These are phyloP conservation scores for Troglohyphantes excavatus DNA, from an alignment of 2,888 invertebrate genomes.

Conservation along the genomic window DNA sequence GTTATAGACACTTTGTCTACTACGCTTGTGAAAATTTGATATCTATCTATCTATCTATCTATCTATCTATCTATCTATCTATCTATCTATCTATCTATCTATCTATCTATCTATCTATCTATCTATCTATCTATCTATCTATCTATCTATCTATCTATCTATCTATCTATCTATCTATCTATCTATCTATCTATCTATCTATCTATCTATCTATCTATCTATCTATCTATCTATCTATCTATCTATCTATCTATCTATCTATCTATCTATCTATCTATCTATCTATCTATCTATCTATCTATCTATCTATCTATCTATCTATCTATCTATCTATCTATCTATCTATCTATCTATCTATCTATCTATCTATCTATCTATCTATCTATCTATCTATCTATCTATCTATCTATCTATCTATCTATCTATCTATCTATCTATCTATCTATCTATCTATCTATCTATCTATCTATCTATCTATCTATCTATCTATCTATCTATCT, in stretches of 20 bases:
- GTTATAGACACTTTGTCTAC: no score
- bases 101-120: constrained; percentile 22
- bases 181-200: constrained; percentile 17
- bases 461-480: not conserved
- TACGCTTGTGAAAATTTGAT: not conserved
- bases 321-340: not conserved
- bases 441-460: not conserved
- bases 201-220: constrained; percentile 16
- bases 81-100: constrained; percentile 22
- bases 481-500: no score
- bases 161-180: constrained; percentile 22
- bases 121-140: constrained; percentile 22
- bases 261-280: not conserved
- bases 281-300: not conserved
- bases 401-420: not conserved
- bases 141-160: constrained; percentile 22
- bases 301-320: no score
- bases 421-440: not conserved
- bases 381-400: not conserved
- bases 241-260: not conserved
- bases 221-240: not conserved
- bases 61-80: constrained; percentile 22
- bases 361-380: not conserved
- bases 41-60: constrained; percentile 23
- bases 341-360: not conserved